Evolutionary conservation across 2,113 vertebrate genomes (phyloP).

Genomic region (Pavo muticus): DNA sequence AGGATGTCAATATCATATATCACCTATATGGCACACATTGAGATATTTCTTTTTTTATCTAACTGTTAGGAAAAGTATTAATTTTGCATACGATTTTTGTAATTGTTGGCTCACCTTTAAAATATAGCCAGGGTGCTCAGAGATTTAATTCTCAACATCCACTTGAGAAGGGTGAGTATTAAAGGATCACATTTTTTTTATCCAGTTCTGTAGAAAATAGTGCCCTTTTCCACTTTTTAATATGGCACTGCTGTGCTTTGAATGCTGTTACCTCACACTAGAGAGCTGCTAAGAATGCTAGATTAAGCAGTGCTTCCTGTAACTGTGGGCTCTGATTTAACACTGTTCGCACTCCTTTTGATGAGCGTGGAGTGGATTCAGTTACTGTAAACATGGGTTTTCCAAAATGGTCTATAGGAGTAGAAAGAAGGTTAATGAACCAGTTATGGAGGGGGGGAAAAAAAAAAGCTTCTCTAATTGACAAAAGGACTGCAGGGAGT

Average conservation of each 20-base stretch:
- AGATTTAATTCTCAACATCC: background rate
- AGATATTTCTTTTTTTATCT: background rate
- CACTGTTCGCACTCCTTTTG: background rate
- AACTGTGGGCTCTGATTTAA: background rate
- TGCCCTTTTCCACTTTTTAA: background rate
- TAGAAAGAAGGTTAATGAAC: background rate
- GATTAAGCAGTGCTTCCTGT: background rate
- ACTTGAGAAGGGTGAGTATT: background rate
- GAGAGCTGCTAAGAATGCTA: background rate
- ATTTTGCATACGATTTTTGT: background rate
- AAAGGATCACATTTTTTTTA: background rate
- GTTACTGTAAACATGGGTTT: background rate
- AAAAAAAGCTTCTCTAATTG: background rate
- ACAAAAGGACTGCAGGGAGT: background rate
- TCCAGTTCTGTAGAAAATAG: background rate
- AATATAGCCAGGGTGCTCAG: background rate
- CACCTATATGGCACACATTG: background rate
- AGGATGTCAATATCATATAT: conserved; percentile 42
- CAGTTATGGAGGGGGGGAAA: background rate
- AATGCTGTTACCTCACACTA: background rate
- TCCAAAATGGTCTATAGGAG: background rate
- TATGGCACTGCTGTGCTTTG: background rate
- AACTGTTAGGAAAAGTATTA: background rate
- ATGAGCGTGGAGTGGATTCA: background rate
- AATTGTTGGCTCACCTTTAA: background rate